Evolutionary conservation across 1,140 invertebrate species (phyloP).

Genomic region (Portunus trituberculatus): DNA sequence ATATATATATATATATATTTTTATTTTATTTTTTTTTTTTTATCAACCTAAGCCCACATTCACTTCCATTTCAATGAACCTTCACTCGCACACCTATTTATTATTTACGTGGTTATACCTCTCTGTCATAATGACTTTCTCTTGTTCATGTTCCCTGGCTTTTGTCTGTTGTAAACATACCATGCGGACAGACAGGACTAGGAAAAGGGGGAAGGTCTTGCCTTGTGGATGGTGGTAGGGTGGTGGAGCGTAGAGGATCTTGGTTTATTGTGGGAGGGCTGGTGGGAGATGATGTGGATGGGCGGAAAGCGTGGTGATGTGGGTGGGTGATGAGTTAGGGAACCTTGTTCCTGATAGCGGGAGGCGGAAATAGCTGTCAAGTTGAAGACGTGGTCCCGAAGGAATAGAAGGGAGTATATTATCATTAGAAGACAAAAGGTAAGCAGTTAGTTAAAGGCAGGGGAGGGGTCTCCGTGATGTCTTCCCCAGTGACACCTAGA

Average conservation of each 20-base stretch:
- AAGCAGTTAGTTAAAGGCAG: background rate
- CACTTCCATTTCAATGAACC: background rate
- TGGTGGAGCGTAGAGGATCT: background rate
- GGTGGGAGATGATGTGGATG: background rate
- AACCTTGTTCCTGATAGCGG: background rate
- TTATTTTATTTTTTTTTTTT: no score
- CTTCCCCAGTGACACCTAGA: no score
- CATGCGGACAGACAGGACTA: background rate
- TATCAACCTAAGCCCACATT: no score
- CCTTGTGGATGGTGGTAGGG: conserved; percentile 3
- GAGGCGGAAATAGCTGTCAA: background rate
- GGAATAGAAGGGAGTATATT: background rate
- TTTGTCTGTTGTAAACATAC: background rate
- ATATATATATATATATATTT: no score
- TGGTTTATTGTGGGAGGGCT: background rate
- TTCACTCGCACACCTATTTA: background rate
- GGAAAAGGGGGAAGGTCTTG: background rate
- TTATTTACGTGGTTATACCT: background rate
- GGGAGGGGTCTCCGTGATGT: background rate
- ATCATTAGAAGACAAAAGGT: background rate
- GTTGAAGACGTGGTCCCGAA: no score
- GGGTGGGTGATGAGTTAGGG: background rate
- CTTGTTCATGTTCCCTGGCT: background rate
- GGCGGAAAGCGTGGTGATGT: background rate
- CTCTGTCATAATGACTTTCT: background rate